Evolutionary conservation across 2,113 vertebrate species (phyloP).

Genomic region (Phalacrocorax pelagicus): DNA sequence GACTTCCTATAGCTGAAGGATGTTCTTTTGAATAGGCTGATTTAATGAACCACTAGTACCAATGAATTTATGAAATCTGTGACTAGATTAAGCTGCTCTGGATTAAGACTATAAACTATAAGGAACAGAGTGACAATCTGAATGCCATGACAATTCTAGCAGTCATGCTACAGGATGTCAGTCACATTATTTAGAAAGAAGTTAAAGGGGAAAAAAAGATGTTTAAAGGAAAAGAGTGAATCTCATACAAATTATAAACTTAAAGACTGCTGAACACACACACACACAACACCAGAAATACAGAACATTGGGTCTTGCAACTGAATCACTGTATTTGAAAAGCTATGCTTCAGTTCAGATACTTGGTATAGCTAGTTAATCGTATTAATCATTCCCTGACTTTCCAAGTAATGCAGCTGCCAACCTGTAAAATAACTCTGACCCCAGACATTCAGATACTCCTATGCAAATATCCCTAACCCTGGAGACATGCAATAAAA

Average conservation of each 20-base stretch:
- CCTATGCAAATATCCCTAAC: background rate
- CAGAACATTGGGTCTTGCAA: background rate
- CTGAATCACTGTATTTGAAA: background rate
- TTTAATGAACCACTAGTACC: background rate
- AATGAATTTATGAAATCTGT: background rate
- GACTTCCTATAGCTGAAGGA: background rate
- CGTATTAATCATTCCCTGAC: background rate
- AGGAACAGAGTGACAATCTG: background rate
- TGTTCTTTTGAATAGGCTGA: background rate
- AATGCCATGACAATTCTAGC: background rate
- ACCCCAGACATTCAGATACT: background rate
- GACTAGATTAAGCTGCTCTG: background rate
- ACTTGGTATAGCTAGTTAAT: background rate
- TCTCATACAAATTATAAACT: background rate
- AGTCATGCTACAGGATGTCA: background rate
- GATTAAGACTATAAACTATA: background rate
- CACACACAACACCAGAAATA: background rate
- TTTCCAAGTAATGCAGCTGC: background rate
- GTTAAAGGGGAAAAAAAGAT: background rate
- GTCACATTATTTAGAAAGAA: background rate
- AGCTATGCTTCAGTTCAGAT: background rate
- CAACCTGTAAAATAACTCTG: background rate
- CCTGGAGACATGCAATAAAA: background rate
- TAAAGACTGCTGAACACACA: background rate
- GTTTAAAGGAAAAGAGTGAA: background rate